Evolutionary conservation across 1,140 invertebrate species (phyloP).

Genomic region (Drosophila bocqueti): DNA sequence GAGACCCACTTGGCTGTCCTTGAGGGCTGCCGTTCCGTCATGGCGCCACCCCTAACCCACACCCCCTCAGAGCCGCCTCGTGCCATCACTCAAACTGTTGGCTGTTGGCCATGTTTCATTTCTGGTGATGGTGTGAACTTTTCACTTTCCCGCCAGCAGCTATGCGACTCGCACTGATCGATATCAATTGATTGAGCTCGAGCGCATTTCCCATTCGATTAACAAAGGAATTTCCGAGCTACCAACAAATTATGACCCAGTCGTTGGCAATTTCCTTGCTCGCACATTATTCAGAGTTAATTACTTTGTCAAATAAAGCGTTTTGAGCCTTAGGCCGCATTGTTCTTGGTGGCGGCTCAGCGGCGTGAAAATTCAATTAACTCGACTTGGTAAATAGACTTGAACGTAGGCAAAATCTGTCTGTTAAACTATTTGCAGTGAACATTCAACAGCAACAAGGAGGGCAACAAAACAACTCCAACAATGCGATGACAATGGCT

Average conservation of each 20-base stretch:
- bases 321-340: slow-evolving; percentile 29
- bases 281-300: slow-evolving; percentile 74
- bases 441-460: slow-evolving; percentile 44
- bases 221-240: slow-evolving; percentile 38
- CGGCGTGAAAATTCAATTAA: slow-evolving; percentile 78
- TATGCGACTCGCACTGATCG: slow-evolving; percentile 34
- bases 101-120: slow-evolving; percentile 35
- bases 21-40: slow-evolving; percentile 1
- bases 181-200: slow-evolving; percentile 49
- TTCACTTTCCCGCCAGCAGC: slow-evolving; percentile 37
- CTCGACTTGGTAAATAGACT: slow-evolving; percentile 57
- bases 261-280: slow-evolving; percentile 68
- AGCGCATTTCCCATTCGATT: slow-evolving; percentile 44
- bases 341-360: slow-evolving; percentile 31
- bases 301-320: slow-evolving; percentile 77
- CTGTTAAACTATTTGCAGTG: slow-evolving; percentile 68
- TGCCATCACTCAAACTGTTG: slow-evolving; percentile 51
- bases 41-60: neutral
- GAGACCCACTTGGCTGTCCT: slow-evolving; percentile 4
- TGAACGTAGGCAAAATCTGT: slow-evolving; percentile 11
- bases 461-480: slow-evolving; percentile 8
- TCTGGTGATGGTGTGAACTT: slow-evolving; percentile 36
- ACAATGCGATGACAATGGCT: slow-evolving; percentile 17
- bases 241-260: slow-evolving; percentile 67
- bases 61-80: neutral